Base-by-base conservation (phyloP, 2,888 invertebrate species). In the Amiota minor region DNA sequence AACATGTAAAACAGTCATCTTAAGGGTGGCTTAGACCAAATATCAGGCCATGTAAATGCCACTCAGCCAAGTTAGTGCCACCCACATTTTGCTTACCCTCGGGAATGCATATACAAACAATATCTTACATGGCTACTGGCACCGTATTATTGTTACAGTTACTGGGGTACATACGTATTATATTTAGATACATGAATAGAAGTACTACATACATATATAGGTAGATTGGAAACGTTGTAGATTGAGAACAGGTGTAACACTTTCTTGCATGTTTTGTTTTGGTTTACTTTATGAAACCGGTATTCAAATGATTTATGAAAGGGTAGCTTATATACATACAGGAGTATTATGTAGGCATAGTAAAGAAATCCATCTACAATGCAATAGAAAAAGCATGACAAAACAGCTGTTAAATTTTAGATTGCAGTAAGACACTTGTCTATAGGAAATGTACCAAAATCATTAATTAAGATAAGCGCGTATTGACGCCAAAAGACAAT, bases 201-300 rank as follows among this genome's bases (percentile, higher is more conserved):
- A n/a, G n/a, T n/a, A n/a, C n/a, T 35, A 35, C 6, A 23, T 3
- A 2, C 23, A 8, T 35, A 35, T 35, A 35, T 35, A 35, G 35
- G 35, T 35, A 35, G 35, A 35, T 35, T 35, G 35, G 53, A n/a
- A 9, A 50, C n/a, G 3, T 10, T 35, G 62, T 20, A 62, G 62
- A 35, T 62, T 62, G 62, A 9, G 62, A 35, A 35, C 62, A 62
- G 62, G 62, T 62, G 62, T 62, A 62, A 62, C 35, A 62, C 59
- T 59, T 59, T 59, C 18, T 11, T 59, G 3, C 9, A 6, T 35
- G 35, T 35, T 35, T 6, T 6, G 35, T 35, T 35, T 35, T 35
- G 35, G 35, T 53, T 59, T 59, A 18, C 14, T 14, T 59, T 20
- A 59, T 59, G 23, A 59, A 18, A 59, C 8, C 11, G 18, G 18